A percentile compares a stretch with the other conserved stretches of the same genome.
These are phyloP conservation scores for Stichodactyla helianthus DNA, from an alignment of 64 coral and sea anemone genomes.

Conservation along the genomic window DNA sequence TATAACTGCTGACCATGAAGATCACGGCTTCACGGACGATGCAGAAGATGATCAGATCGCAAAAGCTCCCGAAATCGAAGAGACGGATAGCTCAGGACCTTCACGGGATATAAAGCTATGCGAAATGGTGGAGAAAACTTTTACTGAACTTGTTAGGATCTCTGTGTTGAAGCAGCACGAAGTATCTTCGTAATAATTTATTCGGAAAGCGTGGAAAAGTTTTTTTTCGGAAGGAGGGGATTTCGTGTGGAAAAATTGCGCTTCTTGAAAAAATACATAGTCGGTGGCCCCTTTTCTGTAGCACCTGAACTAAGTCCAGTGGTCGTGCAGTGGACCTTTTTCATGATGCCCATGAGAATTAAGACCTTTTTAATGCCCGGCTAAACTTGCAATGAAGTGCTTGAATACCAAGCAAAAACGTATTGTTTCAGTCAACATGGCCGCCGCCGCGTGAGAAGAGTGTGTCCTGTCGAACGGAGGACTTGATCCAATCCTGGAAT, in stretches of 20 bases:
- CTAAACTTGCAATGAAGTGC: too few species aligned
- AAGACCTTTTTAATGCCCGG: too few species aligned
- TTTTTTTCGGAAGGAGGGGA: not conserved
- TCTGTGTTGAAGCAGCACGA: conserved; percentile 60
- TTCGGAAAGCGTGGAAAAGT: not conserved
- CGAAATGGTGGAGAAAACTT: conserved; percentile 70
- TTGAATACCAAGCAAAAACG: too few species aligned
- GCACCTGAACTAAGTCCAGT: too few species aligned
- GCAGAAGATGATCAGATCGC: conserved; percentile 7
- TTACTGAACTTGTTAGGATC: conserved; percentile 52
- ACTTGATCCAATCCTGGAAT: too few species aligned
- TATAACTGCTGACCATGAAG: conserved; percentile 52
- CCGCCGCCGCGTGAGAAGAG: too few species aligned
- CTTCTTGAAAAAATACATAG: too few species aligned
- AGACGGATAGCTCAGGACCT: not conserved
- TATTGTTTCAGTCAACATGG: too few species aligned
- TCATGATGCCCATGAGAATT: too few species aligned
- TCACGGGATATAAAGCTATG: conserved; percentile 65
- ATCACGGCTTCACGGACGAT: conserved; percentile 81
- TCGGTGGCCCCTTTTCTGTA: not conserved
- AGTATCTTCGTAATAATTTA: not conserved
- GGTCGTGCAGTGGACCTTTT: too few species aligned
- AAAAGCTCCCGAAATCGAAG: conserved; percentile 26
- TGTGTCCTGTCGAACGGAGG: too few species aligned
- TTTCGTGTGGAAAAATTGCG: too few species aligned